phyloP scores from a whole-genome alignment of 2,113 vertebrate species.

The Falco punctatus region DNA sequence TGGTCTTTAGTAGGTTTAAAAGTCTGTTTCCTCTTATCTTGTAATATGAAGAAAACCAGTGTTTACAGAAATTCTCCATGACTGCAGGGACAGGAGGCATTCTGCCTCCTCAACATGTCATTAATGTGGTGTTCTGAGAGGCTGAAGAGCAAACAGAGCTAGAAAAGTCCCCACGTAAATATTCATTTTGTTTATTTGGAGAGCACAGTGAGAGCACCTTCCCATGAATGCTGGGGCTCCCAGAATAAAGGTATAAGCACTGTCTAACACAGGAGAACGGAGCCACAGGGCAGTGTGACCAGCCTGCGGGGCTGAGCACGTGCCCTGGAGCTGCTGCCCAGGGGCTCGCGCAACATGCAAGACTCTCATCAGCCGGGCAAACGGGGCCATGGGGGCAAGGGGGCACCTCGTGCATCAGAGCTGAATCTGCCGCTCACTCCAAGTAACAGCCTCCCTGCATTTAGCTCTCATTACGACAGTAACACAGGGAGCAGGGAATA shows the following conservation, averaged over 20 bases:
- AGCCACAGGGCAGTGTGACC: not conserved
- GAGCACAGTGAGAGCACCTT: not conserved
- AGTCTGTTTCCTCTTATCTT: not conserved
- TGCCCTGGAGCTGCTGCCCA: not conserved
- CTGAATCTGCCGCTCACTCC: not conserved
- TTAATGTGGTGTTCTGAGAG: not conserved
- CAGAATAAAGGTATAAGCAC: no score
- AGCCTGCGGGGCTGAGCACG: not conserved
- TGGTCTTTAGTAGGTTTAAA: not conserved
- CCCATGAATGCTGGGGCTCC: not conserved
- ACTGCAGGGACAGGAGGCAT: not conserved
- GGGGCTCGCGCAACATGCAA: rapidly evolving
- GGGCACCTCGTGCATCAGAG: rapidly evolving
- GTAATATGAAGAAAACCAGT: not conserved
- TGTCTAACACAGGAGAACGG: not conserved
- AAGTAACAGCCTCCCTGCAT: not conserved
- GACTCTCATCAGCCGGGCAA: not conserved
- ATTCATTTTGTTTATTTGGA: not conserved
- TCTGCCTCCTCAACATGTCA: not conserved
- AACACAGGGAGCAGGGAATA: not conserved
- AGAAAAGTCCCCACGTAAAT: not conserved
- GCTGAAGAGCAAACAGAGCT: not conserved
- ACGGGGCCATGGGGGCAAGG: rapidly evolving
- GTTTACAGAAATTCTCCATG: not conserved
- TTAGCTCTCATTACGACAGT: not conserved